Conservation (phyloP, 2,888 invertebrate species). For the Drosophila nigritarsus region DNA sequence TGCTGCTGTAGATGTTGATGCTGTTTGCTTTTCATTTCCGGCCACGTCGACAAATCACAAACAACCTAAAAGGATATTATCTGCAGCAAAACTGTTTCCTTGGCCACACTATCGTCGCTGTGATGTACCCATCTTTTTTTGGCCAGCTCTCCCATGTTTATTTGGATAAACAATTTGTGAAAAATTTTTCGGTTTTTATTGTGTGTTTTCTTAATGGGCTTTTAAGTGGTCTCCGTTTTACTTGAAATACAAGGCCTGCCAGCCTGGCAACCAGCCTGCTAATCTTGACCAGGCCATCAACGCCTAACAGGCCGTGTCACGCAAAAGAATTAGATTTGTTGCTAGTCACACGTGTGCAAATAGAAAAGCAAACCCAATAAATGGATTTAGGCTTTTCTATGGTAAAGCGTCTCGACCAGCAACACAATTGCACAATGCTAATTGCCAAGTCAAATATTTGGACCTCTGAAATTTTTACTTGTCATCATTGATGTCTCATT, state of each 20-base stretch:
- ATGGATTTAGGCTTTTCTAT: slow-evolving; percentile 17
- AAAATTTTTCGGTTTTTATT: slow-evolving; percentile 68
- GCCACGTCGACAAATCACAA: slow-evolving; percentile 79
- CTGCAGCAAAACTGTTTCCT: slow-evolving; percentile 71
- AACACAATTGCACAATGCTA: slow-evolving; percentile 56
- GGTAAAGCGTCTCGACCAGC: no score
- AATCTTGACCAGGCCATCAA: slow-evolving; percentile 48
- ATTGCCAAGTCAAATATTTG: slow-evolving; percentile 71
- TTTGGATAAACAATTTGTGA: slow-evolving; percentile 77
- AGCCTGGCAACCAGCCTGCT: background rate
- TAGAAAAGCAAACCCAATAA: slow-evolving; percentile 12
- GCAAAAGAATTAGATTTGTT: slow-evolving; percentile 16
- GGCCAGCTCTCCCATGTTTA: slow-evolving; percentile 51
- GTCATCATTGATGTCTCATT: slow-evolving; percentile 63
- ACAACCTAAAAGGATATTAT: slow-evolving; percentile 75
- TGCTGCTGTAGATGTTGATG: slow-evolving; percentile 22
- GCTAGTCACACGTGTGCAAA: slow-evolving; percentile 2
- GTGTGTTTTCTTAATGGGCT: slow-evolving; percentile 64
- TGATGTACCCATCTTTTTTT: slow-evolving; percentile 10
- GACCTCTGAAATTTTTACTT: slow-evolving; percentile 55
- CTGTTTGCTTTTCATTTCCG: slow-evolving; percentile 77
- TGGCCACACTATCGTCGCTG: slow-evolving; percentile 51
- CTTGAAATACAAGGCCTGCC: slow-evolving; percentile 31
- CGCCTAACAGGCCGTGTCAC: slow-evolving; percentile 17
- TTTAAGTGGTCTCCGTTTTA: slow-evolving; percentile 59